Base-by-base conservation (phyloP, 2,888 invertebrate genomes). In the Sinhomidia bicolor region DNA sequence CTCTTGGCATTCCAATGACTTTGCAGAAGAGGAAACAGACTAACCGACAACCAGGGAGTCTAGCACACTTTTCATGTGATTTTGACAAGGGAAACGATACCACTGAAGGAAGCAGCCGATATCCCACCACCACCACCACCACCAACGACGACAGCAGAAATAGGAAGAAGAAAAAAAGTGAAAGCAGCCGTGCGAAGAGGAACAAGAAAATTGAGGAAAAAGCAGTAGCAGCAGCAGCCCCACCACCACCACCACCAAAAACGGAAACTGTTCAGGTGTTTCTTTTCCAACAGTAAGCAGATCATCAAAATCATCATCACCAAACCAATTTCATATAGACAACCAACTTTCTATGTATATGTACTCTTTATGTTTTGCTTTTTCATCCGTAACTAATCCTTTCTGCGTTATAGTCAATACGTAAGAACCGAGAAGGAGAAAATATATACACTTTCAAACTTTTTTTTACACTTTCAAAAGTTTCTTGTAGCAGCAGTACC, bases 181-280 rank as follows among this genome's bases (percentile, higher is more conserved):
- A n/a, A n/a, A n/a, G n/a, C n/a, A n/a, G n/a, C n/a, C n/a, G n/a
- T n/a, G n/a, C n/a, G n/a, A n/a, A n/a, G n/a, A n/a, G n/a, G n/a
- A n/a, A n/a, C n/a, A n/a, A n/a, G n/a, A n/a, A n/a, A n/a, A n/a
- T n/a, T n/a, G n/a, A n/a, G n/a, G n/a, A n/a, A n/a, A n/a, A n/a
- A n/a, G n/a, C n/a, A n/a, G n/a, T n/a, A n/a, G 12, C 76, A 57
- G 17, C 65, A n/a, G 20, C 26, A 23, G 51, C n/a, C 5, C 6
- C 41, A 41, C 41, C n/a, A n/a, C n/a, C n/a, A n/a, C n/a, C n/a
- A n/a, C 3, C n/a, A 51, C 3, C 62, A 6, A 57, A 80, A 17
- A 80, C 36, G 20, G 81, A 81, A 65, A 81, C 81, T 81, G 60
- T 32, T 65, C 81, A 81, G 81, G 81, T 81, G 81, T 47, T 81